Percentiles rank a stretch among this genome's conserved stretches.
Conservation (phyloP, 2,797 vertebrate species). For the Cossypha heuglini region DNA sequence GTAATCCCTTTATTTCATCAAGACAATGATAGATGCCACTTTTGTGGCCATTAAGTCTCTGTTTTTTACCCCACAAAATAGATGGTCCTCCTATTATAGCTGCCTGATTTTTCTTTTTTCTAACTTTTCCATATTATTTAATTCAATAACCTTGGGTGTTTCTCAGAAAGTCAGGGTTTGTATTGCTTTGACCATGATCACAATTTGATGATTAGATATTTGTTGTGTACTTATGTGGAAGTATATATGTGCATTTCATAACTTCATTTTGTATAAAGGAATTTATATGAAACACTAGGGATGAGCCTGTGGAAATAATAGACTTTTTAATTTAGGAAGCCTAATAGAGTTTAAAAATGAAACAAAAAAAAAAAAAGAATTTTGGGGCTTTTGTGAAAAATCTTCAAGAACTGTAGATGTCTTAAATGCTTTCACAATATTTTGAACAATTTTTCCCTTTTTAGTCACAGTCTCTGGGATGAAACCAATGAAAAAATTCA, state of each 20-base stretch:
- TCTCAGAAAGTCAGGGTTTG: background rate
- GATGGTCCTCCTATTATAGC: rapidly evolving
- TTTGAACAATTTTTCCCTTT: background rate
- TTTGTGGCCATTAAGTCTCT: background rate
- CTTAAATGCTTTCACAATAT: background rate
- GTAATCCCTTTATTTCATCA: background rate
- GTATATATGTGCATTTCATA: background rate
- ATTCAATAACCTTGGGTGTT: background rate
- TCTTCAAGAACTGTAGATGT: rapidly evolving
- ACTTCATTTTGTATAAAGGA: background rate
- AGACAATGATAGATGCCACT: background rate
- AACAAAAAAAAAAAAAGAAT: background rate
- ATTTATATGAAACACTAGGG: background rate
- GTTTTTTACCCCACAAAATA: background rate
- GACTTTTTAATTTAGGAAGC: background rate
- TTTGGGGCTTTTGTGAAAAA: background rate
- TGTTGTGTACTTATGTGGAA: background rate
- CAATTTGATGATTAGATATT: background rate
- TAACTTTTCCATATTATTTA: background rate
- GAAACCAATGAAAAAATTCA: background rate
- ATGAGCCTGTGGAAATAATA: background rate
- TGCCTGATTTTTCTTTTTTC: background rate
- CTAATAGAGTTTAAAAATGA: background rate
- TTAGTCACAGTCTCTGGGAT: background rate
- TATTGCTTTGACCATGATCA: background rate